These are phyloP conservation scores for Argyresthia goedartella DNA, from an alignment of 2,888 invertebrate genomes.

Conservation along the genomic window DNA sequence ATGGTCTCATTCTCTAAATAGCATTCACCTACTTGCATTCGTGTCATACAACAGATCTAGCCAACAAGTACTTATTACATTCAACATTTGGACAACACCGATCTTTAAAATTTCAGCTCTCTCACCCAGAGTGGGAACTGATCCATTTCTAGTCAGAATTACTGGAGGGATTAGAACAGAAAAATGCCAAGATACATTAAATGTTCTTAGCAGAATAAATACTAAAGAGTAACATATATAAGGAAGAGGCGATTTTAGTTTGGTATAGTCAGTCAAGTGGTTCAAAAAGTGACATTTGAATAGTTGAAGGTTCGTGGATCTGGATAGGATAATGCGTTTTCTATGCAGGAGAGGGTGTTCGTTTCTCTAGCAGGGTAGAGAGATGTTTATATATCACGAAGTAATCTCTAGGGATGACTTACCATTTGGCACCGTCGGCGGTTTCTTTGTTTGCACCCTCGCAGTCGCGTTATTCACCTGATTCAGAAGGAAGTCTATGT, in stretches of 20 bases:
- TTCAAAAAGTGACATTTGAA: too few relatives aligned
- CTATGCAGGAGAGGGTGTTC: too few relatives aligned
- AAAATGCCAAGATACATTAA: slow-evolving; percentile 60
- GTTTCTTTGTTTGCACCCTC: slow-evolving; percentile 99
- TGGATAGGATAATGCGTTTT: too few relatives aligned
- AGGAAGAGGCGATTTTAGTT: too few relatives aligned
- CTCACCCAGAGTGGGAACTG: slow-evolving; percentile 75
- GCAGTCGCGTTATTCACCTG: slow-evolving; percentile 99
- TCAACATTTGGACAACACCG: slow-evolving; percentile 55
- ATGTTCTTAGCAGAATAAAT: too few relatives aligned
- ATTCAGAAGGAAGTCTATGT: slow-evolving; percentile 47
- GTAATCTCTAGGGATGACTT: too few relatives aligned
- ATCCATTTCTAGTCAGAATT: slow-evolving; percentile 75
- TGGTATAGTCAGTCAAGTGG: too few relatives aligned
- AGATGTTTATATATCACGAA: too few relatives aligned
- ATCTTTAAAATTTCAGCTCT: slow-evolving; percentile 61
- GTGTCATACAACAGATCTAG: too few relatives aligned
- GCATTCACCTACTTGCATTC: slow-evolving; percentile 68
- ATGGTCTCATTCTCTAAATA: slow-evolving; percentile 55
- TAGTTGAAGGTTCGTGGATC: too few relatives aligned
- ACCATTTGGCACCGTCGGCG: slow-evolving; percentile 92
- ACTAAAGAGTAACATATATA: too few relatives aligned
- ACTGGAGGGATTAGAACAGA: slow-evolving; percentile 67
- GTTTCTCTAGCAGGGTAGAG: too few relatives aligned
- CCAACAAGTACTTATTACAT: slow-evolving; percentile 22